phyloP scores from a whole-genome alignment of 2,888 invertebrate genomes.

The Pachliopta kotzebuea region DNA sequence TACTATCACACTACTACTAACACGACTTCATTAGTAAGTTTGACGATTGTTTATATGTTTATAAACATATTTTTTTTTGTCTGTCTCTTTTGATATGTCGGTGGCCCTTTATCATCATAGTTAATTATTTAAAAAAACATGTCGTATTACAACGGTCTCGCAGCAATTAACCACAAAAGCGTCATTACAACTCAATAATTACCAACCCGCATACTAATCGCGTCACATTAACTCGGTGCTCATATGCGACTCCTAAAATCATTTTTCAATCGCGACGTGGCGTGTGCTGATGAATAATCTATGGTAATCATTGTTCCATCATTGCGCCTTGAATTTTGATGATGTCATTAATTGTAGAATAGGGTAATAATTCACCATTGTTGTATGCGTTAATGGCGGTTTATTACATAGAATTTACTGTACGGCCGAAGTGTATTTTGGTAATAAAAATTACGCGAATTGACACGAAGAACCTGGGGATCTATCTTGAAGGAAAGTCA shows the following conservation, averaged over 20 bases:
- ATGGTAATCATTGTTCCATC: constrained; percentile 4
- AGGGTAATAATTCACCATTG: constrained; percentile 1
- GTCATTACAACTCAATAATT: constrained; percentile 35
- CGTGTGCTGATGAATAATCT: constrained; percentile 8
- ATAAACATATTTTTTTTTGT: too few species aligned
- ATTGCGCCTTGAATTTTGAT: constrained; percentile 6
- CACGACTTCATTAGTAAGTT: too few species aligned
- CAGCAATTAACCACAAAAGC: constrained; percentile 18
- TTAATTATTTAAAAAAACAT: too few species aligned
- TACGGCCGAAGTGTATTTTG: too few species aligned
- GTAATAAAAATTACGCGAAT: too few species aligned
- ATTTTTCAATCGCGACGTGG: constrained; percentile 17
- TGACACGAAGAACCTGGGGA: too few species aligned
- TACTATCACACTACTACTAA: too few species aligned
- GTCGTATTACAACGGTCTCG: background rate
- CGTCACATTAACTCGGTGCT: constrained; percentile 51
- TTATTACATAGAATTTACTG: too few species aligned
- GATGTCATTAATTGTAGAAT: constrained; percentile 5
- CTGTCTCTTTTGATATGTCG: too few species aligned
- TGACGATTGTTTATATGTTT: too few species aligned
- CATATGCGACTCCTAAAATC: constrained; percentile 28
- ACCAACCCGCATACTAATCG: constrained; percentile 43
- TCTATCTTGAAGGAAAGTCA: too few species aligned
- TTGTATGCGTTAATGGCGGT: background rate
- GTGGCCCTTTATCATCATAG: too few species aligned